Conservation (phyloP, 2,113 vertebrate species). For the Etheostoma spectabile region DNA sequence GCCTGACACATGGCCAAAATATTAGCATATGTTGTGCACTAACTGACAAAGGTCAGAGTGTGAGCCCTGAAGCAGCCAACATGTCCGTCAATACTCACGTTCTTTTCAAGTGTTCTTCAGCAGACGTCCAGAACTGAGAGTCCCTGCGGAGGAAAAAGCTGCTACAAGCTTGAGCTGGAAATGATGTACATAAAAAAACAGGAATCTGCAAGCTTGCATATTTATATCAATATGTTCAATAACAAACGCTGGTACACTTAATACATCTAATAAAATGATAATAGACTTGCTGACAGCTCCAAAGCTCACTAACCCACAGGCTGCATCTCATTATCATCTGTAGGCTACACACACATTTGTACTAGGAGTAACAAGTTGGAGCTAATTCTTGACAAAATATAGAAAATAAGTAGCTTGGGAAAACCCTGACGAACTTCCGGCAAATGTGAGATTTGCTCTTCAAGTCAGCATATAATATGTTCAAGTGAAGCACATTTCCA, state of each 20-base stretch:
- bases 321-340: too few relatives aligned
- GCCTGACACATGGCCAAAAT: slow-evolving; percentile 26
- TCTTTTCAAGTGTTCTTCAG: slow-evolving; percentile 9
- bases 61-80: slow-evolving; percentile 8
- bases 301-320: too few relatives aligned
- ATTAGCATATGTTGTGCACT: slow-evolving; percentile 20
- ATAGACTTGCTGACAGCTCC: too few relatives aligned
- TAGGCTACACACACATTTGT: too few relatives aligned
- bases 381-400: too few relatives aligned
- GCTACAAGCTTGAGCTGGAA: not conserved
- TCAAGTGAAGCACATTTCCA: too few relatives aligned
- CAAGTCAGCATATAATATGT: too few relatives aligned
- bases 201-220: not conserved
- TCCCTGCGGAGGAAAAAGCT: not conserved
- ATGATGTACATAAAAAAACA: not conserved
- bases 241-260: not conserved
- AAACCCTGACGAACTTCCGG: too few relatives aligned
- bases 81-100: slow-evolving; percentile 10
- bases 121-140: not conserved
- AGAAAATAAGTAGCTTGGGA: too few relatives aligned
- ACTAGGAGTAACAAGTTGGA: too few relatives aligned
- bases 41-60: slow-evolving; percentile 30
- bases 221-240: not conserved
- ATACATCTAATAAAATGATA: not conserved
- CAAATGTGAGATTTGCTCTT: too few relatives aligned